Evolutionary conservation across 2,888 invertebrate genomes (phyloP).

Genomic region (Pachliopta kotzebuea): DNA sequence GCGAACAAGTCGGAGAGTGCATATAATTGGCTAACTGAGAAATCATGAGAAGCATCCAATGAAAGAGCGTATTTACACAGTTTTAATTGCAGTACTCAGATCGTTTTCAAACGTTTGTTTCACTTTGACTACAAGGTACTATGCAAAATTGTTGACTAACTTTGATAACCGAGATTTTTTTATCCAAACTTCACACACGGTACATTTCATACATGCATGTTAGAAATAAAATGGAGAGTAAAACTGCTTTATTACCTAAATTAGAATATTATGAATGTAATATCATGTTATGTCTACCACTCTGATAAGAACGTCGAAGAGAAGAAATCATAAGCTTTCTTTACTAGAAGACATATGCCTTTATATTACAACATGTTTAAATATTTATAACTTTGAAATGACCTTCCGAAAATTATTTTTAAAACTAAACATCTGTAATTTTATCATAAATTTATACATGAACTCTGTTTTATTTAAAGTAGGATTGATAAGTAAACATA

Average conservation of each 20-base stretch:
- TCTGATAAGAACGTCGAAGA: no score
- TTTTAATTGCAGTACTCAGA: slow-evolving; percentile 37
- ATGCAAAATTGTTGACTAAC: not conserved
- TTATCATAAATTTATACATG: not conserved
- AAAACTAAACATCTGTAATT: not conserved
- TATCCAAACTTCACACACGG: not conserved
- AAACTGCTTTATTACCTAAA: not conserved
- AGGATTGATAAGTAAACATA: slow-evolving; percentile 45
- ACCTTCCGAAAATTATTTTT: no score
- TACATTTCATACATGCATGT: not conserved
- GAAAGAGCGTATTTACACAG: slow-evolving; percentile 35
- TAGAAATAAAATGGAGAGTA: not conserved
- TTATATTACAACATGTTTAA: no score
- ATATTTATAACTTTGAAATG: no score
- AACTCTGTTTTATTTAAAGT: slow-evolving; percentile 6
- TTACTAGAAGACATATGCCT: no score
- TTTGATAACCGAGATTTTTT: not conserved
- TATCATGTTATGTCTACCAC: no score
- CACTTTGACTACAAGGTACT: slow-evolving; percentile 7
- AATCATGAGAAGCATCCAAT: slow-evolving; percentile 35
- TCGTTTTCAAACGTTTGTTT: slow-evolving; percentile 23
- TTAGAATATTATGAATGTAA: not conserved
- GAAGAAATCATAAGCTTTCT: no score
- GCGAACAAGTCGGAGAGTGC: slow-evolving; percentile 16
- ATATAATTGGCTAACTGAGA: slow-evolving; percentile 30